These are phyloP conservation scores for Corythornis vintsioides DNA, from an alignment of 2,113 vertebrate species.

Conservation along the genomic window DNA sequence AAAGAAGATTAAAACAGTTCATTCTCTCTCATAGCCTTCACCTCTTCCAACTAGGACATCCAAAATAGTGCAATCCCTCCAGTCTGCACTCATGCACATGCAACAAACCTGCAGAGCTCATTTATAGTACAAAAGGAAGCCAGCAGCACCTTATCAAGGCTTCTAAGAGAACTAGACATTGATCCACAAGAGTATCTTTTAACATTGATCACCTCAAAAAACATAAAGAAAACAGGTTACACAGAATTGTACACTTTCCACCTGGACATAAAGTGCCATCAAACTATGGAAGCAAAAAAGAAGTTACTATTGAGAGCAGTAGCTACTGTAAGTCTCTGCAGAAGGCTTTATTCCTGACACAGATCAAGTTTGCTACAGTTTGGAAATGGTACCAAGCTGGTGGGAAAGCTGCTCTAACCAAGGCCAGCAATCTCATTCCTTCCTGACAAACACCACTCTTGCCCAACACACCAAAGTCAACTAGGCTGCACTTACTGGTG, in stretches of 20 bases:
- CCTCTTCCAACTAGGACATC: background rate
- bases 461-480: background rate
- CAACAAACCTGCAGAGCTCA: background rate
- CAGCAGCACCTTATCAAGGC: background rate
- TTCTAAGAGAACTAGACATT: background rate
- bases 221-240: background rate
- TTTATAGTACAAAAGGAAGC: background rate
- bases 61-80: background rate
- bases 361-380: background rate
- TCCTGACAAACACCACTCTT: background rate
- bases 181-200: background rate
- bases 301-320: background rate
- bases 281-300: background rate
- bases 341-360: background rate
- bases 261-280: background rate
- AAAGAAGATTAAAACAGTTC: background rate
- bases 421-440: background rate
- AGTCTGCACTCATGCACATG: background rate
- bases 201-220: background rate
- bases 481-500: slow-evolving; percentile 27
- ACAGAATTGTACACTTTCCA: background rate
- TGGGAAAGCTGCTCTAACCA: background rate
- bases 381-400: background rate
- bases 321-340: background rate
- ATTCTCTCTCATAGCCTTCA: background rate